phyloP scores from a whole-genome alignment of 2,797 vertebrate species.

The Sebastes minor region DNA sequence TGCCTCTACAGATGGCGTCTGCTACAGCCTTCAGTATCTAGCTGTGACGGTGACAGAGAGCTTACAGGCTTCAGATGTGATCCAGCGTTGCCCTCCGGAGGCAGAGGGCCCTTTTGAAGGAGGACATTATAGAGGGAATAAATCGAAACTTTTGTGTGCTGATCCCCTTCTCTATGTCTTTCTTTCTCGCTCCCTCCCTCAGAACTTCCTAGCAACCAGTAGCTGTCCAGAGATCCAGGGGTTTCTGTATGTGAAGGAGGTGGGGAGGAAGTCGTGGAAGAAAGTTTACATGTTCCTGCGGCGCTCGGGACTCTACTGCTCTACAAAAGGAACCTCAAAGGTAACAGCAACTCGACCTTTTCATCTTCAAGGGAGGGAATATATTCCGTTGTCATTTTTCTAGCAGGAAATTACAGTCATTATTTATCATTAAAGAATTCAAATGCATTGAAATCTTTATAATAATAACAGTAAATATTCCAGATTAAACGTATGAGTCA shows the following conservation, averaged over 20 bases:
- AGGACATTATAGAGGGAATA: neutral
- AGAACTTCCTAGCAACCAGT: constrained; percentile 95
- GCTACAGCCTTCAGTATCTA: constrained; percentile 13
- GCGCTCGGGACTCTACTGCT: constrained; percentile 95
- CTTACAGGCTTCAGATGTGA: constrained; percentile 30
- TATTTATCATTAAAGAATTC: neutral
- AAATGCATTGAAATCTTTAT: neutral
- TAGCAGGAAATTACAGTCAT: neutral
- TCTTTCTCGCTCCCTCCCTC: constrained; percentile 2
- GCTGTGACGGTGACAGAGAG: constrained; percentile 11
- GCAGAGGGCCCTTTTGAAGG: neutral
- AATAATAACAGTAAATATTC: constrained; percentile 12
- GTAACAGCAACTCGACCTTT: constrained; percentile 64
- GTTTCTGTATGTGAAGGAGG: constrained; percentile 94
- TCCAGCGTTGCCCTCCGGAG: constrained; percentile 6
- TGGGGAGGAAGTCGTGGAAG: constrained; percentile 97
- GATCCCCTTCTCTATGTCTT: neutral
- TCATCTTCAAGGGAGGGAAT: neutral
- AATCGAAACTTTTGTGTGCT: neutral
- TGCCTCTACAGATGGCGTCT: constrained; percentile 15
- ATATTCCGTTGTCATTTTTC: neutral
- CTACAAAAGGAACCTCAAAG: constrained; percentile 97
- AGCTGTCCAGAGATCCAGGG: constrained; percentile 98
- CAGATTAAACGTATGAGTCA: constrained; percentile 18
- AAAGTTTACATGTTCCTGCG: constrained; percentile 94